phyloP scores from a whole-genome alignment of 2,113 vertebrate species.

The Brachypodius melanocephalos region DNA sequence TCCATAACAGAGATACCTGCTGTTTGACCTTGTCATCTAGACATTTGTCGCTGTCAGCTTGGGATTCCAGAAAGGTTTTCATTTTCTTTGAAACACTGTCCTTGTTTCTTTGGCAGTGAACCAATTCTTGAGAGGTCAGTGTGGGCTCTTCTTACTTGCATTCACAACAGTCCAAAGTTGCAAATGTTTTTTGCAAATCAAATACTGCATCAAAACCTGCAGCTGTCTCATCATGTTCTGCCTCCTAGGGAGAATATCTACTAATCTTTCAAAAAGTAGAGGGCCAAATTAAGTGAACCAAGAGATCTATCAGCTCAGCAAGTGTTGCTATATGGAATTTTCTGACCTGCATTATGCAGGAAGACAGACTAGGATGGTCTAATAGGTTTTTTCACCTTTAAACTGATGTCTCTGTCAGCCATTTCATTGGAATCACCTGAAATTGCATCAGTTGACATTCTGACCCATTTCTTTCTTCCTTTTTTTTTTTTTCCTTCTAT shows the following conservation, averaged over 20 bases:
- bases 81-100: background rate
- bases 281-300: background rate
- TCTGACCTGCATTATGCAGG: background rate
- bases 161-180: background rate
- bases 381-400: background rate
- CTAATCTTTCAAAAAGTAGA: background rate
- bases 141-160: background rate
- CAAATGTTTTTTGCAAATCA: background rate
- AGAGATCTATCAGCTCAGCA: background rate
- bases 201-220: background rate
- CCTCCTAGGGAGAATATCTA: background rate
- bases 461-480: background rate
- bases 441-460: background rate
- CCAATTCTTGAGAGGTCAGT: background rate
- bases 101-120: background rate
- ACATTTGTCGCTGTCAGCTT: background rate
- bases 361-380: background rate
- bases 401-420: background rate
- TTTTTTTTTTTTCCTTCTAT: background rate
- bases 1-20: background rate
- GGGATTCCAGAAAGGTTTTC: background rate
- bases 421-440: background rate
- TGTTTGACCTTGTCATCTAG: background rate
- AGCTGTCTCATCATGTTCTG: background rate
- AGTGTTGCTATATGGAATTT: background rate